Conservation (phyloP, 2,797 vertebrate genomes). For the Pipistrellus nathusii region DNA sequence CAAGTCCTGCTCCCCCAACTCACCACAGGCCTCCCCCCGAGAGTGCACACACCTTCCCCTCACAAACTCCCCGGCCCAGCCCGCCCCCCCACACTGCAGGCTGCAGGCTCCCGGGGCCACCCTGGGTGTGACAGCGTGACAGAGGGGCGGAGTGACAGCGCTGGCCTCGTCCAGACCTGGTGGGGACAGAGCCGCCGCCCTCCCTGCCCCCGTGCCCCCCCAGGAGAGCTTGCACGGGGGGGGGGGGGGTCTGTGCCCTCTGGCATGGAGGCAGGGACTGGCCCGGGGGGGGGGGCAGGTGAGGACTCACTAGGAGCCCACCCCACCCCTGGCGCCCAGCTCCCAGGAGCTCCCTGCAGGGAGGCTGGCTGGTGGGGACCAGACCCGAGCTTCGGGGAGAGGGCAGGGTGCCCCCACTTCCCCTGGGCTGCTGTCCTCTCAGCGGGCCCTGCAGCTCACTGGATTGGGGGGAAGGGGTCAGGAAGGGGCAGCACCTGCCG, state of each 20-base stretch:
- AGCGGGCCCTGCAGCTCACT: neutral
- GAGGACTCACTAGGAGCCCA: neutral
- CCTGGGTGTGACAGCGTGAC: no score
- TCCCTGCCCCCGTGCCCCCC: no score
- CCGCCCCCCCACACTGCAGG: neutral
- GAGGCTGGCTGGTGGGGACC: neutral
- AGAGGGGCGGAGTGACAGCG: no score
- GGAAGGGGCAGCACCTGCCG: neutral
- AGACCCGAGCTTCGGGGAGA: neutral
- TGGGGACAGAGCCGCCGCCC: neutral
- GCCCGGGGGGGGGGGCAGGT: accelerated
- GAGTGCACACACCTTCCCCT: accelerated
- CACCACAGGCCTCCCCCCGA: neutral
- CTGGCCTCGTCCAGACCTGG: neutral
- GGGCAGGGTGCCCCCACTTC: neutral
- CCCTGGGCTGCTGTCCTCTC: neutral
- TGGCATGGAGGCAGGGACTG: neutral
- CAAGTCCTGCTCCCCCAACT: neutral
- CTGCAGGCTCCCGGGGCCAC: neutral
- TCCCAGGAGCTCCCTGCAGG: neutral
- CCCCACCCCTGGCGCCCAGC: neutral
- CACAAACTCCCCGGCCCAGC: neutral
- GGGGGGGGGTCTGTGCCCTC: no score
- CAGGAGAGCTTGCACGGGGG: neutral
- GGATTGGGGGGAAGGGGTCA: no score